phyloP scores from a whole-genome alignment of 2,113 vertebrate species.

The Gadus chalcogrammus region DNA sequence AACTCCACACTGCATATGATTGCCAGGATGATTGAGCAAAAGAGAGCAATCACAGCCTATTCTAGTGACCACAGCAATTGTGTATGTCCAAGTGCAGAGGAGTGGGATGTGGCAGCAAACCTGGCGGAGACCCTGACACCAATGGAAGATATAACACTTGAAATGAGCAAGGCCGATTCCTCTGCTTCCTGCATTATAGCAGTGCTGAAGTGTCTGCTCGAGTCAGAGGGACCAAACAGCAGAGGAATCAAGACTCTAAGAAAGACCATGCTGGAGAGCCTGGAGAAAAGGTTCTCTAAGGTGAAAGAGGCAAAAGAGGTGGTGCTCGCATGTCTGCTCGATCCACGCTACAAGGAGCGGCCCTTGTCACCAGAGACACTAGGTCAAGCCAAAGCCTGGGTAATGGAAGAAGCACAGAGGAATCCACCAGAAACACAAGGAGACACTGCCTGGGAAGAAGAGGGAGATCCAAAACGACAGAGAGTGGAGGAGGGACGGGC shows the following conservation, averaged over 20 bases:
- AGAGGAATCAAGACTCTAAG: constrained; percentile 14
- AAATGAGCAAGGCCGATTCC: constrained; percentile 10
- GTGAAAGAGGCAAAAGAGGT: constrained; percentile 3
- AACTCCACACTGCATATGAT: no score
- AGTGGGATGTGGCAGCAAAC: constrained; percentile 3
- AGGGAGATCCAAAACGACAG: background rate
- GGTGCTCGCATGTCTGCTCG: constrained; percentile 10
- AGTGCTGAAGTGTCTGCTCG: background rate
- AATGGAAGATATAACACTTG: constrained; percentile 9
- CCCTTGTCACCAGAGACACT: background rate
- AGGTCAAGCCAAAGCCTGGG: constrained; percentile 1
- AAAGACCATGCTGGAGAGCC: background rate
- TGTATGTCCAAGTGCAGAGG: no score
- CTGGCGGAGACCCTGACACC: constrained; percentile 14
- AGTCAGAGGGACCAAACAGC: background rate
- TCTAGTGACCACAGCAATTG: no score
- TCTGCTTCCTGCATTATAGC: constrained; percentile 9
- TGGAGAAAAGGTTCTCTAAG: background rate
- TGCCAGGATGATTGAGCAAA: no score
- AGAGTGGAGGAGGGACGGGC: constrained; percentile 10
- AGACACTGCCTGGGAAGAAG: no score
- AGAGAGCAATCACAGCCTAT: no score
- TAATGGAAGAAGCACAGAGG: no score
- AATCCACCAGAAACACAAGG: background rate
- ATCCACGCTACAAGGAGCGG: no score